Evolutionary conservation across 2,888 invertebrate species (phyloP), one percentile per base, ranked within the genome.

Genomic region (Brassicogethes aeneus): DNA sequence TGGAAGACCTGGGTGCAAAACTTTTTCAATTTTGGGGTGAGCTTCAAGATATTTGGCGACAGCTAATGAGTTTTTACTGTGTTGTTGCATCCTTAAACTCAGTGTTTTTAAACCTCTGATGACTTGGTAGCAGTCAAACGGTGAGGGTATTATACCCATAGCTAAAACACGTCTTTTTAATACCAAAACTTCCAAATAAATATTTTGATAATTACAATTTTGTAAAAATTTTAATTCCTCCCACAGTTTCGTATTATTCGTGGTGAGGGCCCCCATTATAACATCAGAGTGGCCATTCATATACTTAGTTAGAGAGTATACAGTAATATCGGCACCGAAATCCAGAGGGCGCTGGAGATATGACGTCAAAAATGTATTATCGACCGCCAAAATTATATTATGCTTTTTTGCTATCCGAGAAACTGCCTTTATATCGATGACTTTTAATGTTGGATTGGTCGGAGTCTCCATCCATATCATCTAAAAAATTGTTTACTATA

Each of bases 251-350:
- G 85, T 79, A 53, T 80, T 75, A 53, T 81, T 90, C 2, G 85
- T 77, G 23, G 87, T 72, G 3, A 84, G 78, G 12, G 89, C 85
- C 2, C 97, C 97, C 97, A 99, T 97, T 3, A 97, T 81, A 14
- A 94, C 87, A 70, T 99, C 97, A 1, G 91, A 84, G 69, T 99
- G 97, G 1, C 97, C 97, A 68, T 99, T 99, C 82, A 99, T 89
- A 64, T 96, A 99, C 69, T 99, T 99, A 0, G 95, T 94, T 40
- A 95, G 61, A 0, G 97, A 97, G 68, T 97, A 94, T 54, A 90
- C 71, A 2, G 84, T 85, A 40, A 96, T 71, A 65, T 99, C 95
- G 1, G 91, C 95, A 1, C 96, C 97, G 23, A 94, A 73, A 15
- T 82, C 80, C 40, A 99, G 67, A 1, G 97, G 97, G 43, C 83